Evolutionary conservation across 1,140 invertebrate genomes (phyloP).

Genomic region (Babylonia areolata): DNA sequence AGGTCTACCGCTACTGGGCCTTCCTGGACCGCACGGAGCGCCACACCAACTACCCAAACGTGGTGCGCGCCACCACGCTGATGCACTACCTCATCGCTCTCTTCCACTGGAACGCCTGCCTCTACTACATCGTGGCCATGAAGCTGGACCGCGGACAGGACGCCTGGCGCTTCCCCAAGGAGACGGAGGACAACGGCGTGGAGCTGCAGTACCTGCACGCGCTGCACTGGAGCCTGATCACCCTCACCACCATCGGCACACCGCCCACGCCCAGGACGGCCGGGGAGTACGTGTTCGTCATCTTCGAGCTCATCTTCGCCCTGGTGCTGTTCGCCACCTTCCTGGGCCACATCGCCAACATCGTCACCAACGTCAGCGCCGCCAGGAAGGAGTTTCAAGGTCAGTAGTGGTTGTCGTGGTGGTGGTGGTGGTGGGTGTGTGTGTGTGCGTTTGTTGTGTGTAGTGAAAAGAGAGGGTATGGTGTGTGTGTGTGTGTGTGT

Average conservation of each 20-base stretch:
- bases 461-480: not conserved
- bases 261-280: slow-evolving; percentile 86
- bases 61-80: slow-evolving; percentile 91
- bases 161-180: slow-evolving; percentile 65
- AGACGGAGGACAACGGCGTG: slow-evolving; percentile 54
- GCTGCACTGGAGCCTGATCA: slow-evolving; percentile 98
- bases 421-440: not conserved
- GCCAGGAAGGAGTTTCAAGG: slow-evolving; percentile 77
- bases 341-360: slow-evolving; percentile 76
- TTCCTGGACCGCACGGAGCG: slow-evolving; percentile 98
- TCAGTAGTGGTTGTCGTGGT: slow-evolving; percentile 50
- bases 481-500: too few species aligned
- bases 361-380: slow-evolving; percentile 75
- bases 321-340: slow-evolving; percentile 76
- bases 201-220: slow-evolving; percentile 90
- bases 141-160: slow-evolving; percentile 32
- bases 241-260: slow-evolving; percentile 90
- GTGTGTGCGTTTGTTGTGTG: not conserved
- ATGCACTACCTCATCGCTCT: slow-evolving; percentile 98
- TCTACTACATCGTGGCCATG: slow-evolving; percentile 84
- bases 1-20: slow-evolving; percentile 98
- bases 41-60: slow-evolving; percentile 98
- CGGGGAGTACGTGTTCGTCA: slow-evolving; percentile 78
- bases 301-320: slow-evolving; percentile 74
- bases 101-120: slow-evolving; percentile 99